Percentiles rank a stretch among this genome's conserved stretches.
phyloP scores from a whole-genome alignment of 2,797 vertebrate genomes.

The Chelonia mydas region DNA sequence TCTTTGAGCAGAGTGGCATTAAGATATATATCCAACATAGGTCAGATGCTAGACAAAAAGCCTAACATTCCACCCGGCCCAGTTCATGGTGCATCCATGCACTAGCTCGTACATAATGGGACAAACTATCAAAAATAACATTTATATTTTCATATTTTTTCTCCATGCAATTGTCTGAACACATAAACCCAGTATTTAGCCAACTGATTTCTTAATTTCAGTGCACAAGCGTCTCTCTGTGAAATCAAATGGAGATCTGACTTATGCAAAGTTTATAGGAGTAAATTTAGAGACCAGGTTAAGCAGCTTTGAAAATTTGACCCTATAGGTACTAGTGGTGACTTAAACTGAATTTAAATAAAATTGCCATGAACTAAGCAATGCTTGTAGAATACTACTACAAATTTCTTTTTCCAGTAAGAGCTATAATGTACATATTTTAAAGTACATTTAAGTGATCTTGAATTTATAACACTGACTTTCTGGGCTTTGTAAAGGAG shows the following conservation, averaged over 20 bases:
- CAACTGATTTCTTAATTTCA: not conserved
- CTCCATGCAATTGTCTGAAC: not conserved
- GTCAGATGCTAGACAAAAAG: not conserved
- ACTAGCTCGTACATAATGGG: not conserved
- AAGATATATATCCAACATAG: not conserved
- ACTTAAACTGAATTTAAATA: not conserved
- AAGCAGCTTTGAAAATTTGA: not conserved
- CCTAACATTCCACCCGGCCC: not conserved
- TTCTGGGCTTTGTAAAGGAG: not conserved
- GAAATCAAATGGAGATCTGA: not conserved
- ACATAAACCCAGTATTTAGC: not conserved
- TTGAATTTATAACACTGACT: not conserved
- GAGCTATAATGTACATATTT: not conserved
- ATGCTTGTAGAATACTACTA: not conserved
- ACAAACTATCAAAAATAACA: not conserved
- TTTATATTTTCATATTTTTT: not conserved
- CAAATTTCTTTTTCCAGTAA: not conserved
- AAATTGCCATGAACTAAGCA: not conserved
- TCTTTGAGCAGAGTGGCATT: not conserved
- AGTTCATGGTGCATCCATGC: not conserved
- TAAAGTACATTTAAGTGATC: not conserved
- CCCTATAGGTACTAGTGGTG: not conserved
- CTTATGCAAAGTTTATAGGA: not conserved
- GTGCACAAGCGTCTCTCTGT: not conserved
- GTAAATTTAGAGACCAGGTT: not conserved